Conservation (phyloP, 2,888 invertebrate species). For the Fragum fragum region DNA sequence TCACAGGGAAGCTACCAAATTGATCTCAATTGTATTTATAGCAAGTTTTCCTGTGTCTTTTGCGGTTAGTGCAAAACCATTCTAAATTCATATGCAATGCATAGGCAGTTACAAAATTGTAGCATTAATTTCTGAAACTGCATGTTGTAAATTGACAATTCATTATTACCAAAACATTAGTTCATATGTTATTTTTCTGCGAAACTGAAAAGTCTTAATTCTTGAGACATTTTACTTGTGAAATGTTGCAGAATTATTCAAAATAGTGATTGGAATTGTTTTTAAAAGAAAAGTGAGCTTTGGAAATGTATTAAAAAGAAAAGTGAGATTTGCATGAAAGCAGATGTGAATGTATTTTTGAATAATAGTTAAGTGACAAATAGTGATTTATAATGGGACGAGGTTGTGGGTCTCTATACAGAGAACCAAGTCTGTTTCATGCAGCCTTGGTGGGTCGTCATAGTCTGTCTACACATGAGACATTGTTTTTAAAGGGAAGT, state of each 20-base stretch:
- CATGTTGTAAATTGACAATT: too few species aligned
- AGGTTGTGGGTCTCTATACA: not conserved
- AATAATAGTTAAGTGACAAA: too few species aligned
- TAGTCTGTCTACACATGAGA: not conserved
- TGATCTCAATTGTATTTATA: not conserved
- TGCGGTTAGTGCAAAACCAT: not conserved
- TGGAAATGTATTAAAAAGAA: too few species aligned
- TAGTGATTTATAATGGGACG: not conserved
- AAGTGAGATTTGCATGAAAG: too few species aligned
- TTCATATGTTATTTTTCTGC: too few species aligned
- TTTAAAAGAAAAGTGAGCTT: too few species aligned
- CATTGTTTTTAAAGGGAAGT: slow-evolving; percentile 1
- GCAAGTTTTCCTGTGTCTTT: not conserved
- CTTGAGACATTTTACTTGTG: too few species aligned
- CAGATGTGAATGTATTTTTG: too few species aligned
- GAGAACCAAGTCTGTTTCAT: not conserved
- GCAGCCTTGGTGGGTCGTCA: not conserved
- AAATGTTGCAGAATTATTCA: too few species aligned
- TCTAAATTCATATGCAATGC: not conserved
- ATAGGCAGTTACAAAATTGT: not conserved
- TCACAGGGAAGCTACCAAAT: slow-evolving; percentile 2
- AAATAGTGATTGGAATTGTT: too few species aligned
- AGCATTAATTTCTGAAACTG: not conserved
- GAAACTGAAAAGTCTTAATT: too few species aligned
- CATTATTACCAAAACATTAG: too few species aligned